Evolutionary conservation across 2,888 invertebrate species (phyloP), one percentile per base, ranked within the genome.

Genomic region (Eupithecia dodoneata): DNA sequence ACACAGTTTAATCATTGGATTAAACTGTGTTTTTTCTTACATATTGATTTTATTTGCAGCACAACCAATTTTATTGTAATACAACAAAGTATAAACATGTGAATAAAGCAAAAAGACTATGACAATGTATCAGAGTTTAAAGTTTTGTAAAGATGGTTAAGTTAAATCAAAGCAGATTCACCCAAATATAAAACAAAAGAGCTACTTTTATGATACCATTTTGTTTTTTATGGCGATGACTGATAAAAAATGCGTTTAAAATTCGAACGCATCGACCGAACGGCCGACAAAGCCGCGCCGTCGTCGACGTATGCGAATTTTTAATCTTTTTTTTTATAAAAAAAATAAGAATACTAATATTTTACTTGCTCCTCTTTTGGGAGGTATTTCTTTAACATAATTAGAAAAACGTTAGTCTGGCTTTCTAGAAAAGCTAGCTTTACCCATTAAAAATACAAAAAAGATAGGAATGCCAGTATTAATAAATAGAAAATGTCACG

Each of bases 161-260:
- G 2, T n/a, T n/a, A 52, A 52, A 52, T 6, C 6, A 52, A n/a
- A 15, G n/a, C 15, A 52, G 15, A 52, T 2, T n/a, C 7, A n/a
- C 6, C 6, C 52, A 6, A 52, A 52, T 52, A 52, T 30, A 63
- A 63, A 63, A 63, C 30, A 63, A 30, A 63, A 63, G 63, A 63
- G 12, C 63, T 30, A 63, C 9, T 30, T 63, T 63, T 63, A 76
- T 72, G 63, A 76, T 69, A 13, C 47, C n/a, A 9, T 76, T 76
- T 76, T 76, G 55, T 79, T 78, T 76, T 79, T 69, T 81, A 76
- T 55, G 47, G 13, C 18, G 76, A 80, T 63, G 74, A 45, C 63
- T 76, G 72, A 79, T 75, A 87, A 87, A 86, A 86, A 85, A 84
- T 81, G 78, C 72, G 67, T 86, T 86, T 85, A 83, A 87, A 87